Base-by-base conservation (phyloP, 2,888 invertebrate genomes). In the Orchesellides sinensis region DNA sequence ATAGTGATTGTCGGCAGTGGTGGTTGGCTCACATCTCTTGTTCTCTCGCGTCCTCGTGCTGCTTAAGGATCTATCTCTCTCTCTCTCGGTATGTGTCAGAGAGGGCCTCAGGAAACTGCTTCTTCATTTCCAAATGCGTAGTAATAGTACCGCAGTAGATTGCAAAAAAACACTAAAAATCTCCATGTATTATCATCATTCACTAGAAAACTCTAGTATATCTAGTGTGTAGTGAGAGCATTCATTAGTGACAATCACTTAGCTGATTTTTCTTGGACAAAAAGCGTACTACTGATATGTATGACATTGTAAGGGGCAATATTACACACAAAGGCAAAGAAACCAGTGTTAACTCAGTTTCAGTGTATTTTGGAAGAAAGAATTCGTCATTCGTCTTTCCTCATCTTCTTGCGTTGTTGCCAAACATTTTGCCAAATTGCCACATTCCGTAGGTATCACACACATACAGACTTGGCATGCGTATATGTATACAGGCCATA, bases 381-480 rank as follows among this genome's bases (percentile, higher is more conserved):
- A 69, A 69, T 69, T 69, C n/a, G 68, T 69, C 77, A 69, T 74
- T 79, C 59, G 61, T 78, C 66, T 77, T 68, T 56, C 27, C 29
- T 45, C 63, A 61, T 17, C 65, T 74, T 19, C 54, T 40, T n/a
- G n/a, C n/a, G 23, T 47, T 66, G 47, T 54, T 70, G 70, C 59
- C 78, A 69, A 79, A 79, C 25, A 59, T 69, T 66, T 68, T 40
- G 52, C 54, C 70, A 61, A 79, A 79, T 79, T 79, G 61, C 63
- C 70, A 79, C 69, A 79, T 69, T 79, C 78, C 69, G 63, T 40
- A 59, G 56, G 61, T 63, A 79, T 79, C 78, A 63, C 12, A 21
- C 52, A 32, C 23, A 49, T 40, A 10, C n/a, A 10, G 2, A 14
- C 47, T 75, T 66, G 75, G 75, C 66, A 56, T 66, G 21, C 40